A percentile compares a stretch with the other conserved stretches of the same genome.
These are phyloP conservation scores for Mnemiopsis leidyi DNA, from an alignment of 37 sponge, comb jelly and placozoan genomes.

Conservation along the genomic window DNA sequence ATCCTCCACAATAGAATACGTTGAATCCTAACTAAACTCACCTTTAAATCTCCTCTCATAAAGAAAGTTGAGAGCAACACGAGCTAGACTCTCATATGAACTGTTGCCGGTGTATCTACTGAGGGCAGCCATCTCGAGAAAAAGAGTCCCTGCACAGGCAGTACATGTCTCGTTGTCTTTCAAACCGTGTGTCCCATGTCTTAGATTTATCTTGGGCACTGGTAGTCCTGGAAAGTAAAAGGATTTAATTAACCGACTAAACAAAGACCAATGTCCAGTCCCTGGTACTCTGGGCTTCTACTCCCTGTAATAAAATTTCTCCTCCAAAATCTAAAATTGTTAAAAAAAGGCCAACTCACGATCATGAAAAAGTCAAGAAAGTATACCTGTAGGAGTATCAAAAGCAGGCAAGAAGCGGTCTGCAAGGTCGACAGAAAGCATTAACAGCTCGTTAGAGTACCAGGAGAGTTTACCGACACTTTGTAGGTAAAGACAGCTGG, in stretches of 20 bases:
- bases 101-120: constrained; percentile 66
- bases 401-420: constrained; percentile 89
- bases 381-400: constrained; percentile 88
- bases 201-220: constrained; percentile 74
- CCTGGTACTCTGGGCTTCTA: no score
- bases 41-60: not conserved
- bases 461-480: constrained; percentile 74
- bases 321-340: no score
- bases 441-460: constrained; percentile 82
- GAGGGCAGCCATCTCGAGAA: constrained; percentile 95
- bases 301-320: no score
- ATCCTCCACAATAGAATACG: no score
- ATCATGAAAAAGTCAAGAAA: not conserved
- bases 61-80: constrained; percentile 40
- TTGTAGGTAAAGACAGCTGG: constrained; percentile 77
- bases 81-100: not conserved
- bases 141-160: constrained; percentile 92
- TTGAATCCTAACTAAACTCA: no score
- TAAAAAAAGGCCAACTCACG: not conserved
- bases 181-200: constrained; percentile 67
- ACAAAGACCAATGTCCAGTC: no score
- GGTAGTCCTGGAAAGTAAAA: constrained; percentile 49
- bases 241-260: no score
- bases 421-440: constrained; percentile 77
- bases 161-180: constrained; percentile 79